Base-by-base conservation (phyloP, 2,888 invertebrate species). In the Philopedon plagiatum region DNA sequence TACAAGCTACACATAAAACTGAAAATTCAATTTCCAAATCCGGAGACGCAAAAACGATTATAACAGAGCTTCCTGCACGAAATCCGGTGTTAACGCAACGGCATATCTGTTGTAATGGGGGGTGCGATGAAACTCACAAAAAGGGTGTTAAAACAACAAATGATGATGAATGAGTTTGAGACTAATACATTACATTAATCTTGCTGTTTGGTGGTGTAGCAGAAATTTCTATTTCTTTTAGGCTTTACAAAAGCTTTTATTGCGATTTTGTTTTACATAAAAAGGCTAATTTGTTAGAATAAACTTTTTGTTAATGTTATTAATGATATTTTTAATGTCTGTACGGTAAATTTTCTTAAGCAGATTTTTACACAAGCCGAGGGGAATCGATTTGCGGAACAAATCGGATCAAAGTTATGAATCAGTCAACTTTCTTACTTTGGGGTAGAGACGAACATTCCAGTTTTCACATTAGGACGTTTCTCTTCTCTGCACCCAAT, bases 101-200 rank as follows among this genome's bases (percentile, higher is more conserved):
- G n/a, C 19, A 23, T 49, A 49, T 49, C 21, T 23, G 21, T 21
- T 49, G 49, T 23, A 51, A 51, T 51, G 21, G 37, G 21, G 37
- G 37, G 19, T 37, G 19, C 34, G n/a, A 57, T 57, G 34, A 57
- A 37, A 57, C 37, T 56, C 32, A 34, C 37, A 37, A 57, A 26
- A 57, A 57, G 57, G 57, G 57, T 19, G 57, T 21, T 19, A 57
- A 57, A 57, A 57, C 19, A 34, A 37, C 57, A 57, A 57, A 37
- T 57, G 57, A 57, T 37, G 37, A 57, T 57, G 19, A 57, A 57
- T 34, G 34, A 37, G 34, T 15, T 5, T 18, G 4, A 29, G 26
- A 32, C 32, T 56, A 34, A 56, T 56, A 18, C 34, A 56, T 32
- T 32, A 18, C 18, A 32, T 32, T 32, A 56, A 29, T 56, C 29